Conservation (phyloP, 2,797 vertebrate genomes). For the Sebastes alutus region DNA sequence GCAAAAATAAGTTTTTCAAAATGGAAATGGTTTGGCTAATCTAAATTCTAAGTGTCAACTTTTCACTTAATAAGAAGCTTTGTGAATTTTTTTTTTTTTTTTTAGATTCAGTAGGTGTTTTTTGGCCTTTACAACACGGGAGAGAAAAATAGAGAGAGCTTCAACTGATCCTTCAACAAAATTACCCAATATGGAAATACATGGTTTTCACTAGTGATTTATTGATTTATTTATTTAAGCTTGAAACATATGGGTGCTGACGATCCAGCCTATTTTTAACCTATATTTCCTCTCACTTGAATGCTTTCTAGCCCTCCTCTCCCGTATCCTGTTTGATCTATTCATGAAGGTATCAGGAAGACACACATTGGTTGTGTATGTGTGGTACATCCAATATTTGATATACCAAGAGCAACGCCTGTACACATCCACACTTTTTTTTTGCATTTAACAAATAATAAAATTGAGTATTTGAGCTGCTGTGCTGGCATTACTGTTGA, state of each 20-base stretch:
- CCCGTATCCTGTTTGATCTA: background rate
- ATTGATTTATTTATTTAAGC: background rate
- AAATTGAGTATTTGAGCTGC: background rate
- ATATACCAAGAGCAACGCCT: background rate
- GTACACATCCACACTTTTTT: background rate
- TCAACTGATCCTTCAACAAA: background rate
- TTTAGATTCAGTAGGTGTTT: background rate
- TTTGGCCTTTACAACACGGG: background rate
- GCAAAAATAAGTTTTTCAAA: background rate
- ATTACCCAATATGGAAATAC: background rate
- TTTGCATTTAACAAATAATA: background rate
- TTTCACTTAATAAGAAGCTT: background rate
- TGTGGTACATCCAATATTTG: background rate
- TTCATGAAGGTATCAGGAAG: background rate
- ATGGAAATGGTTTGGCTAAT: background rate
- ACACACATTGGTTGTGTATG: background rate
- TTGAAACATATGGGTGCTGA: background rate
- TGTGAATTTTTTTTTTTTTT: background rate
- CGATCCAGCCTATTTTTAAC: conserved; percentile 5
- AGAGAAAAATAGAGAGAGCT: background rate
- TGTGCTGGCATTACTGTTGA: background rate
- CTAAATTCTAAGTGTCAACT: background rate
- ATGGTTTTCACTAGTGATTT: background rate
- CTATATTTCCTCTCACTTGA: background rate
- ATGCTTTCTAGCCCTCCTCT: background rate